Conservation (phyloP, 2,888 invertebrate genomes). For the Scaptomyza reducta region DNA sequence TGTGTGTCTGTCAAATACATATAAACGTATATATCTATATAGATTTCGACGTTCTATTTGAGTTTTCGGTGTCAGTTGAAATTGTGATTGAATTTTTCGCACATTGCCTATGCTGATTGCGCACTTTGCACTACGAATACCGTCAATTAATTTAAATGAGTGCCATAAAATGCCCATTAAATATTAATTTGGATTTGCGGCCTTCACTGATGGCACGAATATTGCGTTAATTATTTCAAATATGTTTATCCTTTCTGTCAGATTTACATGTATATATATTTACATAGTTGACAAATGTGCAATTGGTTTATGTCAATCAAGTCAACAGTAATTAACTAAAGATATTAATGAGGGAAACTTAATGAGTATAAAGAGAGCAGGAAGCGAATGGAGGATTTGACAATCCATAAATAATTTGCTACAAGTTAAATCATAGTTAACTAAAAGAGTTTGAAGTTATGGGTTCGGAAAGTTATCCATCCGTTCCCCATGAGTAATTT, state of each 20-base stretch:
- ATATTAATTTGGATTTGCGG: conserved; percentile 49
- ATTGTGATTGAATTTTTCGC: conserved; percentile 47
- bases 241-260: conserved; percentile 1
- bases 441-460: too few relatives aligned
- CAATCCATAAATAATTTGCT: too few relatives aligned
- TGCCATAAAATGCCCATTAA: conserved; percentile 57
- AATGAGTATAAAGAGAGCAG: not conserved
- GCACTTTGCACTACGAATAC: conserved; percentile 34
- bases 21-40: not conserved
- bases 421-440: too few relatives aligned
- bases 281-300: not conserved
- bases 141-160: conserved; percentile 63
- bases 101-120: conserved; percentile 63
- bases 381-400: not conserved
- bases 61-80: conserved; percentile 21
- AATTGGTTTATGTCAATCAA: not conserved
- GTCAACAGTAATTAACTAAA: not conserved
- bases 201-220: not conserved
- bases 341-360: not conserved
- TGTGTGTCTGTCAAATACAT: conserved; percentile 13
- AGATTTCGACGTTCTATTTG: not conserved
- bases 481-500: too few relatives aligned
- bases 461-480: too few relatives aligned
- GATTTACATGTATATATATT: not conserved
- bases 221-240: conserved; percentile 28